A percentile compares a stretch with the other conserved stretches of the same genome.
Conservation (phyloP, 2,113 vertebrate species). For the Oryzias woworae region DNA sequence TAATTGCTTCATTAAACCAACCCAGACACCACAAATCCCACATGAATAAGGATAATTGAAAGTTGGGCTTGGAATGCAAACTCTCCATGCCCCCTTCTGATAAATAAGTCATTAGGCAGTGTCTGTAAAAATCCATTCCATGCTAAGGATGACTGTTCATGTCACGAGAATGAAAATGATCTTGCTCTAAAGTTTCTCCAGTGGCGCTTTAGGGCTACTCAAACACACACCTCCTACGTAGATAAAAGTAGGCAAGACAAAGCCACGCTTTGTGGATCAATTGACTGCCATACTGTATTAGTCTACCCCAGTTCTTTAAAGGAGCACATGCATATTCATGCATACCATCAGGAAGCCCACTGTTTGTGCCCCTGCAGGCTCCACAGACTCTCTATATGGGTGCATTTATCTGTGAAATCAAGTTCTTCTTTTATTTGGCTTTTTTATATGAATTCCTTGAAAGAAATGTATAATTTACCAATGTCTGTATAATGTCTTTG, state of each 20-base stretch:
- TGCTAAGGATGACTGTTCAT: constrained; percentile 6
- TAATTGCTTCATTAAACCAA: constrained; percentile 45
- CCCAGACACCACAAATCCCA: constrained; percentile 28
- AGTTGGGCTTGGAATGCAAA: constrained; percentile 20
- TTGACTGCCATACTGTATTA: constrained; percentile 55
- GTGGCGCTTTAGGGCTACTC: constrained; percentile 25
- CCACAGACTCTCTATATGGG: constrained; percentile 34
- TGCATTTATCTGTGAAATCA: constrained; percentile 48
- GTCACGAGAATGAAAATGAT: constrained; percentile 22
- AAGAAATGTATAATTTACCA: background rate
- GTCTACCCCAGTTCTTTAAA: constrained; percentile 44
- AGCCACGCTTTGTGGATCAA: constrained; percentile 49
- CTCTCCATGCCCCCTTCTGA: constrained; percentile 6
- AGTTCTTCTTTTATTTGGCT: constrained; percentile 38
- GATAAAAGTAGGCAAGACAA: constrained; percentile 55
- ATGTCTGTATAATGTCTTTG: too few species aligned
- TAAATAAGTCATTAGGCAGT: constrained; percentile 43
- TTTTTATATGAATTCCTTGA: constrained; percentile 6
- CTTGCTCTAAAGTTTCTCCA: constrained; percentile 20
- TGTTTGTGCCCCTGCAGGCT: constrained; percentile 31
- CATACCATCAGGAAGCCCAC: constrained; percentile 38
- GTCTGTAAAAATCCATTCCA: constrained; percentile 15
- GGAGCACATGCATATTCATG: constrained; percentile 55
- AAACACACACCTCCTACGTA: constrained; percentile 40
- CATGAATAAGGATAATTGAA: constrained; percentile 36